Base-by-base conservation (phyloP, 2,797 vertebrate species). In the Leptatherina wallacei region DNA sequence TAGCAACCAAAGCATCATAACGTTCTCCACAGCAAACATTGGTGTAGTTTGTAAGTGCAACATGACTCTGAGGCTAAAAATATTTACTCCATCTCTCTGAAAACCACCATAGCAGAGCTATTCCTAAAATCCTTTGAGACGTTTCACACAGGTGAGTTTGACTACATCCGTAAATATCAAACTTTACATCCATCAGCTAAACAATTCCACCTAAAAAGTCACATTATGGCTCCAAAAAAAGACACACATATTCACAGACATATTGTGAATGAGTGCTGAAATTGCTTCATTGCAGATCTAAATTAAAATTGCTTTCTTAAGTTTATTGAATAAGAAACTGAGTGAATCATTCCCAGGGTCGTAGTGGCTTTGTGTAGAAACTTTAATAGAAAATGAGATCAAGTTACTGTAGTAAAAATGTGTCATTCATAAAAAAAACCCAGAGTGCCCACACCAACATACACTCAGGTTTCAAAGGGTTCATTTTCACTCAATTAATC, bases 401-500 rank as follows among this genome's bases (percentile, higher is more conserved):
- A 9, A n/a, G 22, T 63, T 60, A 16, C 16, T 59, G 30, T 55
- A 72, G 69, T 67, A 70, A 61, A 66, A 70, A 78, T n/a, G 14
- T 74, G 64, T 77, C 71, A 81, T 83, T 88, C 62, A 87, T 77
- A 82, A 83, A 83, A 88, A 27, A 27, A 27, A 27, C 1, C 51
- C 14, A 12, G 35, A 47, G 61, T 22, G 64, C 62, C 42, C 30
- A 68, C 56, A 85, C 18, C 36, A 56, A 61, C 70, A 65, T 42
- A 75, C 69, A 9, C 66, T 78, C 61, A 5, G 14, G 63, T 30
- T 1, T 36, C 61, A 60, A 22, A 70, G 76, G 82, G 71, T 70
- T 90, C 82, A 61, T 61, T 89, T 89, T 86, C 85, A 87, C 70
- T 83, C 83, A 27, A 27, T 27, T 27, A 67, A 87, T 87, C 71